Conservation (phyloP, 2,113 vertebrate genomes). For the Mus pahari region DNA sequence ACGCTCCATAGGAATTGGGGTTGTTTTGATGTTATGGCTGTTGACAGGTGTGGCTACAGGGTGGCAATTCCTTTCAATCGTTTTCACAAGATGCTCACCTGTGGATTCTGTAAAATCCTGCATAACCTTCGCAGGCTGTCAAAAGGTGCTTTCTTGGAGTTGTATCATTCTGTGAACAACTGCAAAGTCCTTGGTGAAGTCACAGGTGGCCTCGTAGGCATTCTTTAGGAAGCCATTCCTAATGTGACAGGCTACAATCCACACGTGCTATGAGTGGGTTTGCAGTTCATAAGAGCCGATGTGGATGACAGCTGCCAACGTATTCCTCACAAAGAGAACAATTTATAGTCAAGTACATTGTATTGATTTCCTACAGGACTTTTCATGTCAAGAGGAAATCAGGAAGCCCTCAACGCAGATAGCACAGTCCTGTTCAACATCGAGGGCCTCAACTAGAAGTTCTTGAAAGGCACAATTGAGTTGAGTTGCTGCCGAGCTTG, state of each 20-base stretch:
- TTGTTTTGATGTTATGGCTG: constrained; percentile 4
- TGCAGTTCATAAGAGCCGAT: not conserved
- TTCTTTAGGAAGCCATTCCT: not conserved
- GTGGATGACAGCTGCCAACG: constrained; percentile 68
- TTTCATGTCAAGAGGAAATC: constrained; percentile 31
- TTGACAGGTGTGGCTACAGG: constrained; percentile 48
- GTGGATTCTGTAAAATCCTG: constrained; percentile 30
- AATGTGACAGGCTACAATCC: constrained; percentile 50
- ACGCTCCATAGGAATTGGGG: constrained; percentile 14
- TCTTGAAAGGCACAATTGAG: not conserved
- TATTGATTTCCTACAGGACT: constrained; percentile 65
- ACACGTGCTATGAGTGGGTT: not conserved
- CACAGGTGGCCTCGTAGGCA: not conserved
- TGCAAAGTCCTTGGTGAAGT: constrained; percentile 45
- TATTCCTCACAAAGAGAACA: constrained; percentile 59
- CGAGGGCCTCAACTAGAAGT: constrained; percentile 25
- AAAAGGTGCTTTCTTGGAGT: constrained; percentile 51
- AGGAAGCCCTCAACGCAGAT: not conserved
- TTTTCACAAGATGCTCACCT: constrained; percentile 58
- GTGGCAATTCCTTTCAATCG: constrained; percentile 57
- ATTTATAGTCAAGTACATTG: constrained; percentile 57
- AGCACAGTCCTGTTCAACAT: not conserved
- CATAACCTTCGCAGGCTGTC: constrained; percentile 35
- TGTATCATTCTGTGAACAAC: constrained; percentile 40
- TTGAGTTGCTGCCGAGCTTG: not conserved